These are phyloP conservation scores for Dinothrombium tinctorium DNA, from an alignment of 1,140 invertebrate genomes.

Conservation along the genomic window DNA sequence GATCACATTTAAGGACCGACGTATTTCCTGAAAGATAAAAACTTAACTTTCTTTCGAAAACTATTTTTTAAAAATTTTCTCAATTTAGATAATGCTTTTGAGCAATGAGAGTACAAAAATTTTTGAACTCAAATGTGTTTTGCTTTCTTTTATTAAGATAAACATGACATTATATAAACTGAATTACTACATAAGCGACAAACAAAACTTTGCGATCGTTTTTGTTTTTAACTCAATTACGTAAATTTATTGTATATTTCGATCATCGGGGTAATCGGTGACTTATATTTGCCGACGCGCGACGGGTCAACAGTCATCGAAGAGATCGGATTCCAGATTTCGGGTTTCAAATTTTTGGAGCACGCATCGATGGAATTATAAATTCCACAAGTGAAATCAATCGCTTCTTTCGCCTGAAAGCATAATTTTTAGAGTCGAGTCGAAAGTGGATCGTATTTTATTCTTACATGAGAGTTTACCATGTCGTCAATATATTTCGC, in stretches of 20 bases:
- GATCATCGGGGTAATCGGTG: slow-evolving; percentile 1
- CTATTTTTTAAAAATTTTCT: too few relatives aligned
- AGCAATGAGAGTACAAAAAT: too few relatives aligned
- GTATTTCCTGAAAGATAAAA: too few relatives aligned
- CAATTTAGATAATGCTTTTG: too few relatives aligned
- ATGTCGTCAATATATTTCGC: not conserved
- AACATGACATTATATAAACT: too few relatives aligned
- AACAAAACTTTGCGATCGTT: too few relatives aligned
- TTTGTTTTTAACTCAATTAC: too few relatives aligned
- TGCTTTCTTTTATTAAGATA: too few relatives aligned
- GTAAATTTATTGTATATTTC: slow-evolving; percentile 15
- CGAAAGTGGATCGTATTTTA: not conserved
- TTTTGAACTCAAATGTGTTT: too few relatives aligned
- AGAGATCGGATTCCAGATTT: not conserved
- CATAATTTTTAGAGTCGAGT: not conserved
- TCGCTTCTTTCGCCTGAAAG: not conserved
- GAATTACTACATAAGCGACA: too few relatives aligned
- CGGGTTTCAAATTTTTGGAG: not conserved
- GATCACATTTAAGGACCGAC: too few relatives aligned
- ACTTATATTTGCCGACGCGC: not conserved
- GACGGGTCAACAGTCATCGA: not conserved
- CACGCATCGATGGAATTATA: slow-evolving; percentile 1
- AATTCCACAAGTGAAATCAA: slow-evolving; percentile 2
- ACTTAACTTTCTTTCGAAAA: too few relatives aligned
- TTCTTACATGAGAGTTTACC: not conserved